A percentile compares a stretch with the other conserved stretches of the same genome.
Evolutionary conservation across 1,140 invertebrate species (phyloP).

Genomic region (Drosophila parvula): DNA sequence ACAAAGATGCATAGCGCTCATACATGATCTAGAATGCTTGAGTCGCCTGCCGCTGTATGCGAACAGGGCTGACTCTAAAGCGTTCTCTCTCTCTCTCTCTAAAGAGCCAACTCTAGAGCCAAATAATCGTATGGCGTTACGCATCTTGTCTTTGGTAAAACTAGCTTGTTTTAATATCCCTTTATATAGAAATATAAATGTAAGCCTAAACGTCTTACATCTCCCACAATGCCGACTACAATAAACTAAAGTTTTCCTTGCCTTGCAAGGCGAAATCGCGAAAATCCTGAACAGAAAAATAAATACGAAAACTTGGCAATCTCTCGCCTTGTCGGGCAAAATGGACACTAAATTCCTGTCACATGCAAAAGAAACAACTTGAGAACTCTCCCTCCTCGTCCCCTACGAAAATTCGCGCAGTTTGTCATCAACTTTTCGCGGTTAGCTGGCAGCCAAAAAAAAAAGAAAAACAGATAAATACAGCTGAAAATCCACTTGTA

Average conservation of each 20-base stretch:
- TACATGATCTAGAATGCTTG: no score
- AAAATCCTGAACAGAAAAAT: slow-evolving; percentile 9
- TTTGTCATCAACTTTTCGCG: slow-evolving; percentile 58
- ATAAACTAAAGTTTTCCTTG: not conserved
- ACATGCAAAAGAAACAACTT: slow-evolving; percentile 40
- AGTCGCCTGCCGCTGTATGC: no score
- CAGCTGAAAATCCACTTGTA: slow-evolving; percentile 56
- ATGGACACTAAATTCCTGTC: slow-evolving; percentile 50
- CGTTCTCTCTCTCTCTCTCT: no score
- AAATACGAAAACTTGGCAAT: slow-evolving; percentile 15
- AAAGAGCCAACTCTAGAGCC: no score
- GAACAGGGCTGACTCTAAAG: no score
- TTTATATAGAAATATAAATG: not conserved
- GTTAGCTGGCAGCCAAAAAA: slow-evolving; percentile 26
- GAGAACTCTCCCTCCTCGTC: not conserved
- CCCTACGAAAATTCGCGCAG: slow-evolving; percentile 18
- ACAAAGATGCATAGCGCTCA: no score
- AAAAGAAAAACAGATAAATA: slow-evolving; percentile 36
- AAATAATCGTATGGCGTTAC: no score
- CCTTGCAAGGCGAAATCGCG: not conserved
- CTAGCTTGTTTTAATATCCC: not conserved
- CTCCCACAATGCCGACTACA: not conserved
- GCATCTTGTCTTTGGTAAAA: not conserved
- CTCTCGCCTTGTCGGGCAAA: not conserved
- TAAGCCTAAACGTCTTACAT: not conserved